phyloP scores from a whole-genome alignment of 2,888 invertebrate genomes.

The Drosophila kambysellisi region DNA sequence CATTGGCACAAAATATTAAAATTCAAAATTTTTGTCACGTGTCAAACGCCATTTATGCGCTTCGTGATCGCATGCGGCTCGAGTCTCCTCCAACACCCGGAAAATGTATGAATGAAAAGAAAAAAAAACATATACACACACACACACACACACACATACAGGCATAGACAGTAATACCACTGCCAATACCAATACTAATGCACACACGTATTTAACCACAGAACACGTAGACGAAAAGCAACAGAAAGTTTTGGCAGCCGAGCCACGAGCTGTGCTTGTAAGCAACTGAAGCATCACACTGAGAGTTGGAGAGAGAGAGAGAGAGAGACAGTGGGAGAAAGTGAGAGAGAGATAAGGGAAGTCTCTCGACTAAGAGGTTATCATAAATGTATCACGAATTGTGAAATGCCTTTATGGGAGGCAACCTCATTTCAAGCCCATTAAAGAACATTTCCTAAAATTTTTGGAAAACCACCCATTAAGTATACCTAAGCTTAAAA shows the following conservation, averaged over 20 bases:
- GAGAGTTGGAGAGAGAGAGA: background rate
- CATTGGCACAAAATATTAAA: constrained; percentile 71
- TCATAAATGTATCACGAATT: constrained; percentile 17
- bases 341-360: background rate
- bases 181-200: constrained; percentile 41
- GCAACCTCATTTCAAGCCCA: background rate
- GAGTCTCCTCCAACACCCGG: constrained; percentile 12
- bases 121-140: constrained; percentile 1
- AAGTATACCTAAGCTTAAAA: background rate
- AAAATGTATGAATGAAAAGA: background rate
- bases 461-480: background rate
- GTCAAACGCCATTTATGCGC: constrained; percentile 80
- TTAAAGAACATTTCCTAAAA: background rate
- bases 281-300: constrained; percentile 7
- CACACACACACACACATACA: constrained; percentile 3
- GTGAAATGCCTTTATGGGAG: constrained; percentile 3
- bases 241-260: constrained; percentile 8
- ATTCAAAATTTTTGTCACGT: constrained; percentile 78
- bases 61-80: constrained; percentile 74
- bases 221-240: constrained; percentile 11
- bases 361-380: background rate
- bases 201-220: constrained; percentile 42
- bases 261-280: constrained; percentile 1
- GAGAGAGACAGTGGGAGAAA: background rate
- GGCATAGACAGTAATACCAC: constrained; percentile 1